phyloP scores from a whole-genome alignment of 1,140 invertebrate species.

The Cyclina sinensis region DNA sequence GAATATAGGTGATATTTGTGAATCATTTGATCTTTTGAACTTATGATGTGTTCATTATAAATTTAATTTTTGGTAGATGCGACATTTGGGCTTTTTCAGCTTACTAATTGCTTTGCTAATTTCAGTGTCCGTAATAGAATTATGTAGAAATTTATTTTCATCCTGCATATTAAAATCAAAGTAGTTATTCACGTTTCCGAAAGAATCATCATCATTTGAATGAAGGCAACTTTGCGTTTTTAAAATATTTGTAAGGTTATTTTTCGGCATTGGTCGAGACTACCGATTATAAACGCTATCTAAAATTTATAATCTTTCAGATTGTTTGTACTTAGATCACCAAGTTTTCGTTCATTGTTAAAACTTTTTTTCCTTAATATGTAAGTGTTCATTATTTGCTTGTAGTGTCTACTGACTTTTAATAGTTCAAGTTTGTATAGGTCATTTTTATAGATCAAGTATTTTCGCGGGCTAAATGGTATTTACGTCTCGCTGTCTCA shows the following conservation, averaged over 20 bases:
- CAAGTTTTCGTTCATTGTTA: not conserved
- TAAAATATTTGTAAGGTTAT: not conserved
- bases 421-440: no score
- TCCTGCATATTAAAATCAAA: not conserved
- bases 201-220: not conserved
- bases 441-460: not conserved
- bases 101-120: conserved; percentile 1
- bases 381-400: no score
- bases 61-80: not conserved
- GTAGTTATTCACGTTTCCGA: not conserved
- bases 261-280: not conserved
- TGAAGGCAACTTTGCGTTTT: not conserved
- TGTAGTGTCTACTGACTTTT: no score
- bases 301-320: not conserved
- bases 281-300: not conserved
- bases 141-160: not conserved
- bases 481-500: not conserved
- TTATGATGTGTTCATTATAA: conserved; percentile 10
- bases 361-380: not conserved
- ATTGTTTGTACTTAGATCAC: not conserved
- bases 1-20: no score
- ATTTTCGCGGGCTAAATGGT: not conserved
- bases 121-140: not conserved
- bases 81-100: not conserved
- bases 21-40: not conserved